Evolutionary conservation across 2,888 invertebrate species (phyloP).

Genomic region (Eilema sororculum): DNA sequence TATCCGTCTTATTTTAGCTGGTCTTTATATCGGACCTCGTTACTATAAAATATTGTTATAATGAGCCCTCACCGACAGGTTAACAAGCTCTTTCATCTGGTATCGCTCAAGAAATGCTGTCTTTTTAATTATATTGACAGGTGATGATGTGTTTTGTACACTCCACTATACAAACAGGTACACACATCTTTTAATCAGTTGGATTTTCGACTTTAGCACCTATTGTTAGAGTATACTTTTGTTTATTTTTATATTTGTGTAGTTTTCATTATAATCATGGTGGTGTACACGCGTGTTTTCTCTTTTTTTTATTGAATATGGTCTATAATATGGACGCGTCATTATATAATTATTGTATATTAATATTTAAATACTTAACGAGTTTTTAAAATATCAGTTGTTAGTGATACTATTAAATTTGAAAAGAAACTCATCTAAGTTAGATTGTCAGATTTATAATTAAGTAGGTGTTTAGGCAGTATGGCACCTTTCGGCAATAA

Average conservation of each 20-base stretch:
- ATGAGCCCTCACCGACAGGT: constrained; percentile 67
- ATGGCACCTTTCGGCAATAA: too few relatives aligned
- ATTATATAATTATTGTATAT: constrained; percentile 40
- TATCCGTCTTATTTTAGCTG: constrained; percentile 44
- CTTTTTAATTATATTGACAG: constrained; percentile 79
- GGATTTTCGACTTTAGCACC: constrained; percentile 18
- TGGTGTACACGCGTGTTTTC: constrained; percentile 45
- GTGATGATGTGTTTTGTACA: constrained; percentile 60
- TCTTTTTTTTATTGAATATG: constrained; percentile 43
- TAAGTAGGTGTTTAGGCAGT: too few relatives aligned
- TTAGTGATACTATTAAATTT: too few relatives aligned
- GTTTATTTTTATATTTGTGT: background rate
- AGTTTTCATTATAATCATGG: constrained; percentile 40
- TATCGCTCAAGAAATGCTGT: constrained; percentile 64
- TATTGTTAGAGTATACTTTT: constrained; percentile 20
- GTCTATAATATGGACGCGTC: constrained; percentile 45
- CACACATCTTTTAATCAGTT: background rate
- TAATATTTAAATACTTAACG: constrained; percentile 49
- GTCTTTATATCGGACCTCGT: constrained; percentile 59
- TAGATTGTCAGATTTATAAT: too few relatives aligned
- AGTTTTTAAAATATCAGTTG: too few relatives aligned
- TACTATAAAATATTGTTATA: constrained; percentile 74
- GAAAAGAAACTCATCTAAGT: too few relatives aligned
- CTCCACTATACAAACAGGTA: constrained; percentile 27
- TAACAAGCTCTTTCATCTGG: constrained; percentile 77